These are phyloP conservation scores for Adoxophyes honmai DNA, from an alignment of 1,140 invertebrate genomes.

Conservation along the genomic window DNA sequence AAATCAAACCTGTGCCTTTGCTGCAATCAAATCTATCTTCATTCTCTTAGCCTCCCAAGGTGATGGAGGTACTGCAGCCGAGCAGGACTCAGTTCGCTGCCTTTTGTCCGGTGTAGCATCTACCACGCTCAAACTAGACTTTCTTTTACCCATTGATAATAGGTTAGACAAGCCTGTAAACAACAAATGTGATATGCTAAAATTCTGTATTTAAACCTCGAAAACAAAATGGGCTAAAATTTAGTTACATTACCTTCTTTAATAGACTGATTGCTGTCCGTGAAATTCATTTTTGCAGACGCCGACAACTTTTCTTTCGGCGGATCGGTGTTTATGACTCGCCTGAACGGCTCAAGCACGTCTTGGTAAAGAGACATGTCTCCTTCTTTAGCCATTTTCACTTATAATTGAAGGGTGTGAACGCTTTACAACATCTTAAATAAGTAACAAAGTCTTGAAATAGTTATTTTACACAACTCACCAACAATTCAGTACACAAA, in stretches of 20 bases:
- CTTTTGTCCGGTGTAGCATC: slow-evolving; percentile 56
- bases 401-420: background rate
- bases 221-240: background rate
- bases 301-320: slow-evolving; percentile 65
- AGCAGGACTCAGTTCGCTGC: slow-evolving; percentile 36
- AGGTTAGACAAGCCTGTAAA: slow-evolving; percentile 50
- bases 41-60: slow-evolving; percentile 80
- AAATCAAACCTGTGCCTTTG: slow-evolving; percentile 73
- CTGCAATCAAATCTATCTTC: slow-evolving; percentile 80
- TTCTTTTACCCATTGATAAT: slow-evolving; percentile 52
- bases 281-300: slow-evolving; percentile 64
- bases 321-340: slow-evolving; percentile 65
- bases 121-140: slow-evolving; percentile 39
- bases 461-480: too few species aligned
- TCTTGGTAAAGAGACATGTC: slow-evolving; percentile 71
- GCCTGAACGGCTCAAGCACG: slow-evolving; percentile 69
- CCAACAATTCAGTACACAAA: too few species aligned
- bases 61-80: slow-evolving; percentile 55
- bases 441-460: too few species aligned
- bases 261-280: slow-evolving; percentile 64
- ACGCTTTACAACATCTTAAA: background rate
- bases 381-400: slow-evolving; percentile 65
- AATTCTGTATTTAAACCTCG: background rate
- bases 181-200: slow-evolving; percentile 14
- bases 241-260: slow-evolving; percentile 54